Conservation (phyloP, 2,113 vertebrate genomes). For the Gavialis gangeticus region DNA sequence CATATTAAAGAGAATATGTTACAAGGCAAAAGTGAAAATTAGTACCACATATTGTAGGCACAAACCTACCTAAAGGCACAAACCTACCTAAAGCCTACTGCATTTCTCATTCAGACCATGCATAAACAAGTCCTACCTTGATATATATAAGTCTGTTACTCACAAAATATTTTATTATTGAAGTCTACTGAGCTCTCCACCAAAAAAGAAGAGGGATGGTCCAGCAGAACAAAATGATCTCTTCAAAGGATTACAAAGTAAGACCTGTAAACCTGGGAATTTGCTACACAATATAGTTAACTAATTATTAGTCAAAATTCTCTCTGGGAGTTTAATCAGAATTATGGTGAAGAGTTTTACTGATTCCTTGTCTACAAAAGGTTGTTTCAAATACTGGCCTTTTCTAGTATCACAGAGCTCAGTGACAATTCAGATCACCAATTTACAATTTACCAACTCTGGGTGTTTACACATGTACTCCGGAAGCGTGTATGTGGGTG, state of each 20-base stretch:
- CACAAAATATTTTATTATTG: not conserved
- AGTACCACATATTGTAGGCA: not conserved
- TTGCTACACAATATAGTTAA: not conserved
- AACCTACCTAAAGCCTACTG: not conserved
- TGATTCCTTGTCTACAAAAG: not conserved
- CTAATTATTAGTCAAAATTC: not conserved
- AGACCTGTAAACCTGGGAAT: not conserved
- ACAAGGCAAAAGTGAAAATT: not conserved
- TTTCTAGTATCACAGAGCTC: not conserved
- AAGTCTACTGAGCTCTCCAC: not conserved
- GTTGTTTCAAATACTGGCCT: not conserved
- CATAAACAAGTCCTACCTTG: not conserved
- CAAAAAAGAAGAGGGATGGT: not conserved
- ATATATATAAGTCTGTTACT: not conserved
- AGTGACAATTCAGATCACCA: not conserved
- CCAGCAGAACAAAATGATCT: not conserved
- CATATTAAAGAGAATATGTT: not conserved
- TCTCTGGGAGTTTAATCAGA: not conserved
- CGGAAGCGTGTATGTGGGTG: too few species aligned
- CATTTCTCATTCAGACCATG: not conserved
- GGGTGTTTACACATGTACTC: fast-evolving
- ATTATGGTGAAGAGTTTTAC: not conserved
- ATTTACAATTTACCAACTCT: not conserved
- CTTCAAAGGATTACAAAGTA: constrained; percentile 23
- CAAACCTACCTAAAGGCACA: not conserved